phyloP scores from a whole-genome alignment of 92 coral and sea anemone species.

The Paragorgia papillata region DNA sequence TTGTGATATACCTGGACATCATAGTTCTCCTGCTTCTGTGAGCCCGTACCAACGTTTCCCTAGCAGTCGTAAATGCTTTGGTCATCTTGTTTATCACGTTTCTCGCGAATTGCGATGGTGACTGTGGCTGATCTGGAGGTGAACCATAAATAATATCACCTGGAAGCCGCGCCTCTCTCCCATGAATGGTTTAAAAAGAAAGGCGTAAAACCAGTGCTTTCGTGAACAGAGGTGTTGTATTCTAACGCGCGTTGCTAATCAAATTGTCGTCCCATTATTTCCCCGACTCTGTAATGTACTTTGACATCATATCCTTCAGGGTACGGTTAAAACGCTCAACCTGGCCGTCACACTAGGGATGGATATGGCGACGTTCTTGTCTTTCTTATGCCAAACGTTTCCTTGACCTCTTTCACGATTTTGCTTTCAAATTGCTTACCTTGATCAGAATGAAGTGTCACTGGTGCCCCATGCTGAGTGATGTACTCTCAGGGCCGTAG shows the following conservation, averaged over 20 bases:
- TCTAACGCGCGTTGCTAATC: conserved; percentile 19
- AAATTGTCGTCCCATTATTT: conserved; percentile 45
- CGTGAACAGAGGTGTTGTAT: conserved; percentile 50
- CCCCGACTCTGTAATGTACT: neutral
- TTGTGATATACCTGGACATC: too few species aligned
- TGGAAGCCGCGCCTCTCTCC: conserved; percentile 51
- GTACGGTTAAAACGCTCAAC: conserved; percentile 38
- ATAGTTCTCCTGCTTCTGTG: neutral
- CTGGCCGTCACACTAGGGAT: conserved; percentile 35
- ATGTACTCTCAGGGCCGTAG: too few species aligned
- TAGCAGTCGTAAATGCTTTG: conserved; percentile 42
- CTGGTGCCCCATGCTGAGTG: neutral
- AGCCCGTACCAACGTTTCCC: too few species aligned
- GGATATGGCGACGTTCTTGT: conserved; percentile 44
- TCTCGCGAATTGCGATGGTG: neutral
- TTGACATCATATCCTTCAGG: conserved; percentile 29
- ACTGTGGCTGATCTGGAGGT: conserved; percentile 1
- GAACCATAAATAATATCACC: conserved; percentile 44
- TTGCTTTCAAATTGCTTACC: conserved; percentile 22
- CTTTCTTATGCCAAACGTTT: conserved; percentile 39
- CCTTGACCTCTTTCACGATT: conserved; percentile 35
- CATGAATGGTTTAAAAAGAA: conserved; percentile 39
- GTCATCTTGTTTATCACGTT: conserved; percentile 53
- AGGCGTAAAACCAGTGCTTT: conserved; percentile 47
- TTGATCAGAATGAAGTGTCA: neutral